phyloP scores from a whole-genome alignment of 2,113 vertebrate species.

The Tragelaphus imberbis region DNA sequence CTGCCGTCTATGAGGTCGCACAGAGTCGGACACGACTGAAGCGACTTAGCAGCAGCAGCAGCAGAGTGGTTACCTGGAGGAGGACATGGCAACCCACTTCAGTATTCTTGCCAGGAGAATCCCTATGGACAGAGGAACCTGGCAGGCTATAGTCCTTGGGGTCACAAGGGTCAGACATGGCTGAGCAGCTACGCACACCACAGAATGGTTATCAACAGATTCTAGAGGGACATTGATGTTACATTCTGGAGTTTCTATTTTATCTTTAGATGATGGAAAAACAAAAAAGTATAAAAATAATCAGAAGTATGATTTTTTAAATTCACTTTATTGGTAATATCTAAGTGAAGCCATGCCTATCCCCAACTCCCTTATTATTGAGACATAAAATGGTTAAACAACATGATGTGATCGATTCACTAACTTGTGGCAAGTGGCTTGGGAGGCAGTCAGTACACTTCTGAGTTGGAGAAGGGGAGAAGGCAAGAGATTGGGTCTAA shows the following conservation, averaged over 20 bases:
- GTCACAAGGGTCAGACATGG: neutral
- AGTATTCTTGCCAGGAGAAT: neutral
- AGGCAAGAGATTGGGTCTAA: neutral
- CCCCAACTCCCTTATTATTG: neutral
- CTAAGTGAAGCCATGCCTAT: neutral
- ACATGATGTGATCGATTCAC: neutral
- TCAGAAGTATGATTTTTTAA: neutral
- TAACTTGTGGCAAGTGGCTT: neutral
- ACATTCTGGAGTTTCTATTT: neutral
- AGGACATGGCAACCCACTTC: neutral
- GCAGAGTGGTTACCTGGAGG: neutral
- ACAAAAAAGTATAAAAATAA: neutral
- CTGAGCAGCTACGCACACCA: rapidly evolving
- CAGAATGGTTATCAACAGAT: neutral
- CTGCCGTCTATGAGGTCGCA: too few relatives aligned
- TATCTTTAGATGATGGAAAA: neutral
- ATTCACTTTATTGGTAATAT: neutral
- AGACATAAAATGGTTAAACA: neutral
- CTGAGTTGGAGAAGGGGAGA: neutral
- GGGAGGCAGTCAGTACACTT: neutral
- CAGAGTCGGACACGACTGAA: too few relatives aligned
- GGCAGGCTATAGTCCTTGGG: neutral
- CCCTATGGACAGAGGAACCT: neutral
- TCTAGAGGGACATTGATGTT: neutral
- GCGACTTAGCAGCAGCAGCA: too few relatives aligned